Evolutionary conservation across 1,140 invertebrate species (phyloP), one percentile per base, ranked within the genome.

Genomic region (Apis cerana): DNA sequence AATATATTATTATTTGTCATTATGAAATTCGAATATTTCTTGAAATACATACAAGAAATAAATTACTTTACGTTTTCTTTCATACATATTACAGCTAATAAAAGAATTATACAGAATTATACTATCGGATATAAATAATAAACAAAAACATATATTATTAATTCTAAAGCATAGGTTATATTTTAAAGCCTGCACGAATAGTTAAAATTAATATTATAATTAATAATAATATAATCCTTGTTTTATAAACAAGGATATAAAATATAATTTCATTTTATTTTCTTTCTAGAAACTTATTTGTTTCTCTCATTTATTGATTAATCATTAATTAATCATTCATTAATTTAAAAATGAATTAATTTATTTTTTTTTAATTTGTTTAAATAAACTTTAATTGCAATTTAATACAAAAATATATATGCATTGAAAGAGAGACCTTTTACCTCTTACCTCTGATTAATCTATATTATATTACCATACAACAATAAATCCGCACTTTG

Each of bases 101-200:
- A 84, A 78, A 80, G 65, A 82, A 85, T 85, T 82, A 48, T 87
- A 87, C 82, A 88, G 62, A n/a, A n/a, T n/a, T n/a, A n/a, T 82
- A 82, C 71, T 71, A 71, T 61, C 50, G 65, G 83, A 88, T 88
- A 82, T 80, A 88, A 85, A 88, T 81, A 74, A 88, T 85, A 88
- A 88, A 80, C 75, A 61, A 88, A 88, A 88, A 17, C 23, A 85
- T 50, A 58, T 71, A 76, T 64, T 62, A 76, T 59, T 89, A 90
- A 90, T 71, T 64, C 85, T 91, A 88, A 84, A 80, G 86, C 79
- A 89, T 78, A 85, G 68, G 58, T 85, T 87, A 72, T 75, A 74
- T 82, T 74, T 74, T 88, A 85, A 86, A 90, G 82, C 86, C 83
- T 88, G 89, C 89, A 85, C 90, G 88, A 91, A 90, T 82, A 89